phyloP scores from a whole-genome alignment of 2,888 invertebrate genomes.

The Brachyptera putata region DNA sequence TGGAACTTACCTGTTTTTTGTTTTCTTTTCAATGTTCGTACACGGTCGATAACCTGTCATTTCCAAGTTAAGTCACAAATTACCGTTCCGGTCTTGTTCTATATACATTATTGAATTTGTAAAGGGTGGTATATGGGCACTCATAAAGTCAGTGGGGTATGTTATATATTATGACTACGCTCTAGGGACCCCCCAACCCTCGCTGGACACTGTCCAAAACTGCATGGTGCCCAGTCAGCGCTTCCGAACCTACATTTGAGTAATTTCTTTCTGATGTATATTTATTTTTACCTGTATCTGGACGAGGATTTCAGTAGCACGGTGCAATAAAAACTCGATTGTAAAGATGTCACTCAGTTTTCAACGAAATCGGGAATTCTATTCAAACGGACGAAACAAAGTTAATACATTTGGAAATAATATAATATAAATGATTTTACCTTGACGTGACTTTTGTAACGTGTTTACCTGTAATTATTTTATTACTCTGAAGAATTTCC shows the following conservation, averaged over 20 bases:
- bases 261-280: too few species aligned
- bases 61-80: constrained; percentile 1
- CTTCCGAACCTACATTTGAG: too few species aligned
- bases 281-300: constrained; percentile 3
- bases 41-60: constrained; percentile 13
- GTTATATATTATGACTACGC: not conserved
- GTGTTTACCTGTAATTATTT: constrained; percentile 13
- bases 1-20: not conserved
- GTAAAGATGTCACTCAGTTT: not conserved
- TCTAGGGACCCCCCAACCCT: constrained; percentile 1
- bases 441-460: constrained; percentile 2
- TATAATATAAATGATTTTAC: constrained; percentile 15
- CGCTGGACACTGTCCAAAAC: not conserved
- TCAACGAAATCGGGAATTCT: not conserved
- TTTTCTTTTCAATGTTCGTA: too few species aligned
- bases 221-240: constrained; percentile 16
- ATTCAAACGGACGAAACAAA: not conserved
- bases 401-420: not conserved
- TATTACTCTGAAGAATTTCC: constrained; percentile 6
- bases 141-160: constrained; percentile 22
- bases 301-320: not conserved
- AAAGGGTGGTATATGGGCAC: constrained; percentile 9
- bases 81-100: not conserved
- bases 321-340: constrained; percentile 3
- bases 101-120: too few species aligned